Evolutionary conservation across 2,797 vertebrate species (phyloP).

Genomic region (Geotria australis): DNA sequence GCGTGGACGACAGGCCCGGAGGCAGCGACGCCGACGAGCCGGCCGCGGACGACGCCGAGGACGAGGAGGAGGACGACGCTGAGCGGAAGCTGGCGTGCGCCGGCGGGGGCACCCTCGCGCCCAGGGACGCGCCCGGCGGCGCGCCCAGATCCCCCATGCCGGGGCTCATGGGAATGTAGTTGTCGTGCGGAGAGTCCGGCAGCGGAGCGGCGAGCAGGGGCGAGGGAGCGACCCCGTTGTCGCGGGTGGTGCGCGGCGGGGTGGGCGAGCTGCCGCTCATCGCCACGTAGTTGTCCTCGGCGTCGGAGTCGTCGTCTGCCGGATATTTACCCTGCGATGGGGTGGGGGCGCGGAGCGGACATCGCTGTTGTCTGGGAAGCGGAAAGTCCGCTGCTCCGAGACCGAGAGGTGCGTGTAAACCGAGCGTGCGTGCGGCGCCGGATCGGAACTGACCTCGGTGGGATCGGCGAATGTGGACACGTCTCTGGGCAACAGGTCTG

Average conservation of each 20-base stretch:
- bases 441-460: too few species aligned
- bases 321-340: too few species aligned
- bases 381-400: too few species aligned
- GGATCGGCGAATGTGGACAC: too few species aligned
- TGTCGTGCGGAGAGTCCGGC: constrained; percentile 32
- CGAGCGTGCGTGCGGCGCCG: too few species aligned
- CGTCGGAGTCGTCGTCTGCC: constrained; percentile 10
- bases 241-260: constrained; percentile 20
- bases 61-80: constrained; percentile 61
- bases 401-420: too few species aligned
- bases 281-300: constrained; percentile 91
- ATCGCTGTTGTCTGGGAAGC: too few species aligned
- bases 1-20: constrained; percentile 35
- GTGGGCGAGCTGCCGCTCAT: constrained; percentile 85
- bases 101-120: constrained; percentile 87
- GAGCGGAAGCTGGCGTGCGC: constrained; percentile 94
- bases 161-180: constrained; percentile 95
- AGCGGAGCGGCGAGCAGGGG: constrained; percentile 53
- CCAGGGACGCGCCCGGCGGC: constrained; percentile 67
- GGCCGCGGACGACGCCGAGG: not conserved
- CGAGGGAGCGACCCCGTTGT: constrained; percentile 15
- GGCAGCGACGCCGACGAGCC: too few species aligned
- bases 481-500: too few species aligned
- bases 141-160: constrained; percentile 50
- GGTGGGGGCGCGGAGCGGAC: too few species aligned